Conservation (phyloP, 2,797 vertebrate genomes). For the Sebastes vulpes region DNA sequence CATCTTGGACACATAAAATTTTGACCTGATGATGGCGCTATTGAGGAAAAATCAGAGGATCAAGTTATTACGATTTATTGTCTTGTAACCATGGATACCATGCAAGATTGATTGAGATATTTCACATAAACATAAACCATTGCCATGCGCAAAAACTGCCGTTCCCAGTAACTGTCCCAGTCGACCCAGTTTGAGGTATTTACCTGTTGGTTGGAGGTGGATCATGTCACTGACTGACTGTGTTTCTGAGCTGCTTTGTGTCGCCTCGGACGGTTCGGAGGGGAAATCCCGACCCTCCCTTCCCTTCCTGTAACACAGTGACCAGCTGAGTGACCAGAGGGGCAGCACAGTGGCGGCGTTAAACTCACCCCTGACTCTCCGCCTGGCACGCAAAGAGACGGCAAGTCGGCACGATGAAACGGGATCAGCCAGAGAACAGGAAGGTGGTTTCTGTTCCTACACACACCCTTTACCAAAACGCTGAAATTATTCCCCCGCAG, state of each 20-base stretch:
- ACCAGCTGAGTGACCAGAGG: conserved; percentile 15
- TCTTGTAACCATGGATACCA: too few species aligned
- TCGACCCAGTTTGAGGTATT: neutral
- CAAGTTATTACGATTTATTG: too few species aligned
- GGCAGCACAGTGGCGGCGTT: conserved; percentile 28
- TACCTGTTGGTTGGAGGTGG: neutral
- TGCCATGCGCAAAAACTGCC: too few species aligned
- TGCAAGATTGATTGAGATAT: neutral
- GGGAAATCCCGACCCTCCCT: conserved; percentile 64
- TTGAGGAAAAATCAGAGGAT: too few species aligned
- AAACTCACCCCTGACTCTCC: conserved; percentile 33
- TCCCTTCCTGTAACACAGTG: conserved; percentile 63
- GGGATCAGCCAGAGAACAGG: conserved; percentile 71
- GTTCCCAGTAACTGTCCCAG: neutral
- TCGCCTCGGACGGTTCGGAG: conserved; percentile 14
- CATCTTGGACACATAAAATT: too few species aligned
- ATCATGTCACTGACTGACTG: too few species aligned
- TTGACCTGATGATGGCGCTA: too few species aligned
- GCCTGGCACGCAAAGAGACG: conserved; percentile 64
- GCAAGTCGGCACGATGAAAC: conserved; percentile 70
- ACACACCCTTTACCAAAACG: conserved; percentile 62
- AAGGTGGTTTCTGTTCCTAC: conserved; percentile 74
- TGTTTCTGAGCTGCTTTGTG: neutral
- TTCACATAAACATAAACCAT: neutral
- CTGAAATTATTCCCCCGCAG: conserved; percentile 46